Evolutionary conservation across 2,113 vertebrate species (phyloP), one percentile per base, ranked within the genome.

Genomic region (Columba janthina): DNA sequence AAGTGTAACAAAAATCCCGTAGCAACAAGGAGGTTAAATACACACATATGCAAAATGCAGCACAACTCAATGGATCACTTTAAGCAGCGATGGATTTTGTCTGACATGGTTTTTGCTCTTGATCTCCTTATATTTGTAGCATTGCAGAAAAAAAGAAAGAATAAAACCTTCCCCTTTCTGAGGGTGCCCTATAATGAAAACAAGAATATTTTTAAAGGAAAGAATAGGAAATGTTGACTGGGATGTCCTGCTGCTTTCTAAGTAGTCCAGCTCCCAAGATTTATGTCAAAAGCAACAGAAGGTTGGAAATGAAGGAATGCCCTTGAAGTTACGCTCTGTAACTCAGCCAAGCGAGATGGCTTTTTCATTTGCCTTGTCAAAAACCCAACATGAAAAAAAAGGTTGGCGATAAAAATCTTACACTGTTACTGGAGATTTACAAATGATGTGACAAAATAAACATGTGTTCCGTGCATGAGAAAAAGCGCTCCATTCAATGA

Each of bases 131-230:
- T 79, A 87, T 95, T 92, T 91, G 85, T 80, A 96, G 73, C 62
- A 92, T 66, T 81, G 60, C 16, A 66, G 42, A 28, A 12, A 65
- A 87, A 84, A 79, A 86, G 67, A 94, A 95, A 96, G 94, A 95
- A 96, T 95, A 95, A 96, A 91, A 29, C 77, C 38, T 96, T 94
- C 83, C 81, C 42, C 14, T 93, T 94, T 95, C 65, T 88, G 88
- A 89, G 88, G 92, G 69, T 58, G 32, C 61, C 88, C 92, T 89
- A 71, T 93, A 96, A 94, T 92, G 88, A 96, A 97, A 97, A 94
- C 94, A 96, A 94, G 94, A 94, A 92, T 97, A 97, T 97, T 96
- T 96, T 96, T 90, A 96, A 89, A 95, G n/a, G 79, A 96, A 94
- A 97, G 70, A 93, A 96, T 93, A 94, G 95, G 96, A 96, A 96